Base-by-base conservation (phyloP, 2,113 vertebrate genomes). In the Mionectes macconnelli region DNA sequence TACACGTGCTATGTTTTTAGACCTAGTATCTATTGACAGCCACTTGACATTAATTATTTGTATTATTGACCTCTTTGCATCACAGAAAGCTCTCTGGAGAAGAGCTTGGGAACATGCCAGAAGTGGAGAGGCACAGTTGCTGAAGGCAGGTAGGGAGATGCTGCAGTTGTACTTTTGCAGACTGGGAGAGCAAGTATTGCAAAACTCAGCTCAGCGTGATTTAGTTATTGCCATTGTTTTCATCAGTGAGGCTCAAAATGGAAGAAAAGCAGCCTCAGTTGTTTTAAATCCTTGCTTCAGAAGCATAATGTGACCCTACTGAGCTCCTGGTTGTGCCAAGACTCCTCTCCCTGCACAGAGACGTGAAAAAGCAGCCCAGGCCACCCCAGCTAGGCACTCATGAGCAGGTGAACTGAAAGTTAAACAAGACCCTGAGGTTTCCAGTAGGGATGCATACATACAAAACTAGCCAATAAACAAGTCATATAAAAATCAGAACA, bases 11-110 rank as follows among this genome's bases (percentile, higher is more conserved):
- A 8, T 37, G 66, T 53, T 82, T 85, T 93, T 66, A 90, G 62
- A 87, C 56, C 42, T 74, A 63, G 52, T 39, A 28, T 5, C 42
- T 89, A 93, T 75, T 85, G 89, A 63, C 78, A 91, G 62, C 33
- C 59, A 91, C 55, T 89, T 94, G 59, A 76, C 53, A 69, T 91
- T 79, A 88, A 85, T 87, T 90, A 93, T 80, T 94, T 91, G 67
- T 70, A 52, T 44, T 67, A 75, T 47, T 93, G 81, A 64, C 62
- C 50, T 69, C 74, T 67, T 62, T 75, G 18, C 52, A 75, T 45
- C 2, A 2, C 2, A 49, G 49, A 85, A 80, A 80, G 20, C 66
- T 67, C 62, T 84, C 78, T 2, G 10, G 77, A 88, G 67, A 84
- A 76, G 70, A 70, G 75, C 42, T 25, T 72, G 66, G 75, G 79